A percentile compares a stretch with the other conserved stretches of the same genome.
These are phyloP conservation scores for Myiagra hebetior DNA, from an alignment of 2,113 vertebrate species.

Conservation along the genomic window DNA sequence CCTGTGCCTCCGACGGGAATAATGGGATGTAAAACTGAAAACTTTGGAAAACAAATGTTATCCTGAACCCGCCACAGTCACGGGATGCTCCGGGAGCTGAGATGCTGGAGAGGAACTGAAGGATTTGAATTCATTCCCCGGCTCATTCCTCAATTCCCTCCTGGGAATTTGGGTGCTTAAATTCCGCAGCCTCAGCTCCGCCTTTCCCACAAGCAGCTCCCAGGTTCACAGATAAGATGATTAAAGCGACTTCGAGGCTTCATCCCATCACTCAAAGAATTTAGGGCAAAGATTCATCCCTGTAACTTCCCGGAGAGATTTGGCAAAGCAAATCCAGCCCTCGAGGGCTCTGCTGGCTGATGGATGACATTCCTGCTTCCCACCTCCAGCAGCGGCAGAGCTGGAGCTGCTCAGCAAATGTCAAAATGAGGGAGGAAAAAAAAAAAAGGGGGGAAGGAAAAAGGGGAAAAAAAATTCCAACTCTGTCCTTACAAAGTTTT, in stretches of 20 bases:
- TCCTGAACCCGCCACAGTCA: too few relatives aligned
- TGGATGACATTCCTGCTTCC: not conserved
- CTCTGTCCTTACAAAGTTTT: not conserved
- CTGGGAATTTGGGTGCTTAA: not conserved
- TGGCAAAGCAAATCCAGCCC: constrained; percentile 19
- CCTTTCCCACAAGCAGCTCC: not conserved
- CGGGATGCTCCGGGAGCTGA: not conserved
- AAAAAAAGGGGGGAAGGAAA: too few relatives aligned
- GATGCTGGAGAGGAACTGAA: not conserved
- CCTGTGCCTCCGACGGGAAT: not conserved
- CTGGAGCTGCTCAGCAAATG: not conserved
- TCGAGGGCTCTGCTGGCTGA: not conserved
- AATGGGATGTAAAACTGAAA: not conserved
- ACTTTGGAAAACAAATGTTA: not conserved
- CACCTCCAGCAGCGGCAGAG: not conserved
- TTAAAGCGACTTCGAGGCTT: not conserved
- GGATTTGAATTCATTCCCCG: not conserved
- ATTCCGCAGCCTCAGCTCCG: not conserved
- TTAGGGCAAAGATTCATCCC: not conserved
- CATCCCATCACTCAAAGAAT: constrained; percentile 20
- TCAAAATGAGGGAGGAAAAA: not conserved
- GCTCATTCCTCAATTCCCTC: too few relatives aligned
- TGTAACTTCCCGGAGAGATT: not conserved
- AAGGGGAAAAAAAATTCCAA: not conserved
- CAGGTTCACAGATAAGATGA: constrained; percentile 8